Percentiles rank a stretch among this genome's conserved stretches.
Conservation (phyloP, 37 sponge, comb jelly and placozoan genomes). For the Axinella damicornis region DNA sequence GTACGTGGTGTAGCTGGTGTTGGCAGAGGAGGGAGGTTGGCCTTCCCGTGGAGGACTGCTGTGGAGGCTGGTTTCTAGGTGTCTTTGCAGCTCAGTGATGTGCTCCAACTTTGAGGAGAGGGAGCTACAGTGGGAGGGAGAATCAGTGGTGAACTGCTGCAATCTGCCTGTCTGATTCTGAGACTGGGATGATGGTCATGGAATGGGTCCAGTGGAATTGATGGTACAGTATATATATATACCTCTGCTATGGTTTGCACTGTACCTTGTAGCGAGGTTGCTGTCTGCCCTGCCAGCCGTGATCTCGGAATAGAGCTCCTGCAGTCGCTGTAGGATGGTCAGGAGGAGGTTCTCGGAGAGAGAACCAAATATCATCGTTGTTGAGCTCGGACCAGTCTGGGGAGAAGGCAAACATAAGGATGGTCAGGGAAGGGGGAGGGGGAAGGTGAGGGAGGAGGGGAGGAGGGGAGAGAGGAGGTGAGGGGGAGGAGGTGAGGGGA, state of each 20-base stretch:
- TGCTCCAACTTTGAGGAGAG: slow-evolving; percentile 52
- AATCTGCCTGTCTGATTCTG: too few relatives aligned
- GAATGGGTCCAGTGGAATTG: too few relatives aligned
- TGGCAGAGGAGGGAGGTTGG: slow-evolving; percentile 5
- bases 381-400: slow-evolving; percentile 6
- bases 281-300: slow-evolving; percentile 42
- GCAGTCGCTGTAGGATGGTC: slow-evolving; percentile 61
- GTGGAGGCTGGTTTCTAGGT: slow-evolving; percentile 26
- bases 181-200: not conserved
- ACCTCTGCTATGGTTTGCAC: too few relatives aligned
- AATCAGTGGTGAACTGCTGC: too few relatives aligned
- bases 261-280: slow-evolving; percentile 47
- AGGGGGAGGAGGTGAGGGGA: not conserved
- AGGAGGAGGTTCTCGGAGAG: slow-evolving; percentile 48
- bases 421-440: not conserved
- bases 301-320: slow-evolving; percentile 61
- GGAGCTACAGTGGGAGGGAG: slow-evolving; percentile 27
- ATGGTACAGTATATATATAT: too few relatives aligned
- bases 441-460: too few relatives aligned
- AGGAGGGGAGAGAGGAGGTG: too few relatives aligned
- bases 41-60: not conserved
- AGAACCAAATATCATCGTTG: slow-evolving; percentile 56
- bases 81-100: slow-evolving; percentile 43
- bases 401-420: not conserved
- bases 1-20: slow-evolving; percentile 53